A percentile compares a stretch with the other conserved stretches of the same genome.
Conservation (phyloP, 2,888 invertebrate species). For the Aquatica leii region DNA sequence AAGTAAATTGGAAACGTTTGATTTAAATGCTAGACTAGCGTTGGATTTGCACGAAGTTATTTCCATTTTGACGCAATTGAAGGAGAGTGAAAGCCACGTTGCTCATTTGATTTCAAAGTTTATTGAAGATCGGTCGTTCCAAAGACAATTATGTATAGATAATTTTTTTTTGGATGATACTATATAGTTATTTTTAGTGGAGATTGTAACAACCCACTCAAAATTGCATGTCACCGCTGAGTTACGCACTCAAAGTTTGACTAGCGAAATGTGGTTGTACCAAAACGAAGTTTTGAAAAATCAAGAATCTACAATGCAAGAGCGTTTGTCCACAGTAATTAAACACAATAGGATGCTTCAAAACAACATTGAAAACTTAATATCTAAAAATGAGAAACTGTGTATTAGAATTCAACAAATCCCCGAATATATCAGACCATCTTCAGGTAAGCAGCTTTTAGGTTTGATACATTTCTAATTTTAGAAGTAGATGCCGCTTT, state of each 20-base stretch:
- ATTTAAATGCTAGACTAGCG: background rate
- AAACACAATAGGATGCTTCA: conserved; percentile 54
- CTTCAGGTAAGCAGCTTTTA: conserved; percentile 2
- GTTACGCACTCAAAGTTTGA: conserved; percentile 46
- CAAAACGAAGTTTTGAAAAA: conserved; percentile 50
- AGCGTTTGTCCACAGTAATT: conserved; percentile 47
- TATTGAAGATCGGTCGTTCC: conserved; percentile 45
- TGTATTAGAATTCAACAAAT: conserved; percentile 11
- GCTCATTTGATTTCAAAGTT: conserved; percentile 47
- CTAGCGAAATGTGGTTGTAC: conserved; percentile 53
- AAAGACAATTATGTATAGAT: conserved; percentile 49
- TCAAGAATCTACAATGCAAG: conserved; percentile 49
- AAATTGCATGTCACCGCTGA: conserved; percentile 51
- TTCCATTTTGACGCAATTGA: conserved; percentile 41
- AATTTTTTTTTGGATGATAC: background rate
- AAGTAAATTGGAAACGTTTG: background rate
- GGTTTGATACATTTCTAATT: background rate
- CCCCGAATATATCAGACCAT: background rate
- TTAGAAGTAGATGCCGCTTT: conserved; percentile 11
- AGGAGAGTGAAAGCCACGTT: conserved; percentile 48
- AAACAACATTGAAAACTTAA: conserved; percentile 51
- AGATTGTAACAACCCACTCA: conserved; percentile 46
- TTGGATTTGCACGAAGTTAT: conserved; percentile 34
- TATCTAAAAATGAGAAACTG: conserved; percentile 50
- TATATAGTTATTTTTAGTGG: conserved; percentile 41